Percentiles rank a stretch among this genome's conserved stretches.
These are phyloP conservation scores for Hydrocynus forskahlii DNA, from an alignment of 2,797 vertebrate species.

Conservation along the genomic window DNA sequence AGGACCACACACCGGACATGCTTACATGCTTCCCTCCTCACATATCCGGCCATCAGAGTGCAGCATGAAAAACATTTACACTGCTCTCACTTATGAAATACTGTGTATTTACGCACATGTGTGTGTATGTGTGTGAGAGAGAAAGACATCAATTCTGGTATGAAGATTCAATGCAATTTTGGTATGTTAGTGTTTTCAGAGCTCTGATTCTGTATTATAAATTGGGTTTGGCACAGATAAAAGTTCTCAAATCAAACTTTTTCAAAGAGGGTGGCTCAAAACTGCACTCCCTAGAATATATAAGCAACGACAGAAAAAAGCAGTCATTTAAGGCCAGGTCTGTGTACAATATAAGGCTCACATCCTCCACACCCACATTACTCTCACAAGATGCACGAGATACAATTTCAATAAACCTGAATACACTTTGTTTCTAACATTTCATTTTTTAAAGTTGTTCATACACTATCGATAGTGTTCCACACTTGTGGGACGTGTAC, in stretches of 20 bases:
- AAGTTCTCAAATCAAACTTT: not conserved
- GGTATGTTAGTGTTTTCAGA: no score
- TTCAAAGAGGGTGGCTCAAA: not conserved
- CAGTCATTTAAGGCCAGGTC: not conserved
- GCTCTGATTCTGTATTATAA: not conserved
- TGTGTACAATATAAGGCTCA: not conserved
- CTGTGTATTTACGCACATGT: not conserved
- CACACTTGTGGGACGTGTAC: not conserved
- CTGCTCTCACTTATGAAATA: slow-evolving; percentile 1
- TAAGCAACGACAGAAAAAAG: not conserved
- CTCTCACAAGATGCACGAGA: not conserved
- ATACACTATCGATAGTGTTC: not conserved
- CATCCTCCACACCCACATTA: not conserved
- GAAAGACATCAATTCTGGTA: not conserved
- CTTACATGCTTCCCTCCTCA: slow-evolving; percentile 14
- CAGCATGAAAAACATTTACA: slow-evolving; percentile 21
- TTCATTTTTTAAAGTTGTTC: not conserved
- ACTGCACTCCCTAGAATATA: not conserved
- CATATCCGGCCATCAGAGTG: slow-evolving; percentile 8
- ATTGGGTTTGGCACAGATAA: not conserved
- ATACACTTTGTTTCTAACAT: not conserved
- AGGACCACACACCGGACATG: slow-evolving; percentile 37
- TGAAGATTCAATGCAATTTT: not conserved
- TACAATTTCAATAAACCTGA: no score
- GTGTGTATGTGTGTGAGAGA: slow-evolving; percentile 12